phyloP scores from a whole-genome alignment of 1,140 invertebrate genomes.

The Ctenoplectra terminalis region DNA sequence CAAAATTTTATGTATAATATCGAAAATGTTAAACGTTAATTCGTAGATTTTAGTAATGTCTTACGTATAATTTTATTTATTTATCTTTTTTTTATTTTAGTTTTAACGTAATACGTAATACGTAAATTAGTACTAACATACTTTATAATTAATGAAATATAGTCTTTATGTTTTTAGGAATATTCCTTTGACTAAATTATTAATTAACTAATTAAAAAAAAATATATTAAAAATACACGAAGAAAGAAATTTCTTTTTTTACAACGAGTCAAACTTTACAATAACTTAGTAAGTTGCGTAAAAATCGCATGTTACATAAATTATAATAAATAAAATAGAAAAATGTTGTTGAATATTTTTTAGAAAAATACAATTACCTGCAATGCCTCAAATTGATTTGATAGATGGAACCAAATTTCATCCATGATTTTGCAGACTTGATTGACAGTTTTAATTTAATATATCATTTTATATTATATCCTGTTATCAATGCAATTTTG shows the following conservation, averaged over 20 bases:
- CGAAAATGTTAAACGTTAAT: neutral
- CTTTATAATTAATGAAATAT: too few relatives aligned
- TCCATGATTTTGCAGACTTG: conserved; percentile 73
- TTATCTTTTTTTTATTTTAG: too few relatives aligned
- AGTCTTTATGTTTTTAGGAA: too few relatives aligned
- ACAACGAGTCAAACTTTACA: too few relatives aligned
- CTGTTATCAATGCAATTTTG: conserved; percentile 11
- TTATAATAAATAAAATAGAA: neutral
- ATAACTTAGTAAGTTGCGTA: neutral
- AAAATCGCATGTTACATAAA: conserved; percentile 3
- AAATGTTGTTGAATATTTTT: neutral
- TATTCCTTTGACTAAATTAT: too few relatives aligned
- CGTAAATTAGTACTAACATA: too few relatives aligned
- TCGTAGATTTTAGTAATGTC: too few relatives aligned
- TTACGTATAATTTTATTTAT: neutral
- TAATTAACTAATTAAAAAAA: too few relatives aligned
- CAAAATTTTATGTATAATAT: conserved; percentile 41
- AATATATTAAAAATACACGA: too few relatives aligned
- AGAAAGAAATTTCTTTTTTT: too few relatives aligned
- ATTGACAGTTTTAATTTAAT: conserved; percentile 16
- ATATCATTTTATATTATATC: conserved; percentile 29
- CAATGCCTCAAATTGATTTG: conserved; percentile 75
- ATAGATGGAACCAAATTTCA: conserved; percentile 79
- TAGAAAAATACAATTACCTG: conserved; percentile 73
- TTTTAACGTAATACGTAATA: too few relatives aligned